Evolutionary conservation across 2,113 vertebrate species (phyloP).

Genomic region (Henicopernis longicauda): DNA sequence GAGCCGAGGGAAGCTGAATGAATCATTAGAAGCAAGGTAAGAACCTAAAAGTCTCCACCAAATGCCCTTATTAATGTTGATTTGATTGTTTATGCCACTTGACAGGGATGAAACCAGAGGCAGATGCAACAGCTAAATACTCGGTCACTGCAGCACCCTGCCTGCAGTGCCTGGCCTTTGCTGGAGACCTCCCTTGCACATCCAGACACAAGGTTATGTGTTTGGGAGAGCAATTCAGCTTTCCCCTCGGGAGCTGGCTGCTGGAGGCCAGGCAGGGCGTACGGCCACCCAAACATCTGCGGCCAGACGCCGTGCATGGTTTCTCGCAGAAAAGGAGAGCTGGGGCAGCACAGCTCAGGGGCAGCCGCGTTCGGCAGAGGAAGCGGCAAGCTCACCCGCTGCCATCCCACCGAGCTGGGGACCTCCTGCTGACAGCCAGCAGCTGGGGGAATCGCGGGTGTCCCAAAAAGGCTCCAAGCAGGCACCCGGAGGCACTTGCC

Average conservation of each 20-base stretch:
- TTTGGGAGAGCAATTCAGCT: background rate
- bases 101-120: slow-evolving; percentile 13
- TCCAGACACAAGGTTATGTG: background rate
- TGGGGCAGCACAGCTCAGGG: rapidly evolving
- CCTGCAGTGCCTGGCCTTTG: background rate
- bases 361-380: rapidly evolving
- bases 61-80: background rate
- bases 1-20: background rate
- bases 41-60: slow-evolving; percentile 1
- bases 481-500: background rate
- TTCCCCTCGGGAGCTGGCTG: background rate
- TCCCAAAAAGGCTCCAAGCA: background rate
- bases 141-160: background rate
- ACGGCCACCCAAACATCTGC: background rate
- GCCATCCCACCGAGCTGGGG: rapidly evolving
- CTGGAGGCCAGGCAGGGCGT: background rate
- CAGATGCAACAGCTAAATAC: background rate
- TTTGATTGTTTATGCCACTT: slow-evolving; percentile 31
- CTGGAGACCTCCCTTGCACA: background rate
- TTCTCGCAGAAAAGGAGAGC: background rate
- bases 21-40: background rate
- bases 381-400: background rate
- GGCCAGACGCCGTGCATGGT: background rate
- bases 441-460: background rate
- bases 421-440: background rate